Base-by-base conservation (phyloP, 2,797 vertebrate genomes). In the Garrulus glandarius region DNA sequence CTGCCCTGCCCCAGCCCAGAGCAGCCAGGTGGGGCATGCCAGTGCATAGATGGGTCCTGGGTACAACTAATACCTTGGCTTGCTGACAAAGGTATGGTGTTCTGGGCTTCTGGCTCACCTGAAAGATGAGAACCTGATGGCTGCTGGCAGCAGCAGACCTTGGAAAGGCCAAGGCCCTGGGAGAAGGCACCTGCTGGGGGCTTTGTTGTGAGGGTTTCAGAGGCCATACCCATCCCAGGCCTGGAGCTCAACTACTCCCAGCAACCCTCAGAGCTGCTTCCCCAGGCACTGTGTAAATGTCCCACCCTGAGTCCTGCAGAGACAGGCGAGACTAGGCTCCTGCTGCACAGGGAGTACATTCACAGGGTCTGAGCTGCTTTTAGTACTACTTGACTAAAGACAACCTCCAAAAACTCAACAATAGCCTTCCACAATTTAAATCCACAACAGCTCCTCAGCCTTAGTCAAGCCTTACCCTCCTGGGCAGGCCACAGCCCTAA, bases 361-460 rank as follows among this genome's bases (percentile, higher is more conserved):
- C 56, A 63, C 22, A 43, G 50, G 39, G 30, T 80, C 47, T 2
- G 1, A 13, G 22, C 5, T 84, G 50, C 32, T 92, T 89, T 81
- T 72, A 78, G 75, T 20, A 50, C 46, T 87, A 70, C 14, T 64
- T 16, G 18, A 57, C 34, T 83, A 74, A 82, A 61, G 53, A 37
- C 2, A 5, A 53, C 61, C 47, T 53, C 75, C 30, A 72, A 53
- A 68, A 92, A 90, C 41, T 84, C 36, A 9, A 27, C 10, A 44
- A 29, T 43, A 83, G 43, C 55, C 26, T 78, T 84, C 46, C 50
- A 61, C 22, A 68, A 50, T 36, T 88, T 50, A 97, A 94, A 90
- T 36, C 19, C 60, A 80, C 15, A 77, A 60, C 55, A 92, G 81
- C 29, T 46, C 27, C 53, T 74, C 50, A 64, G 79, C 30, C 39